phyloP scores from a whole-genome alignment of 2,797 vertebrate genomes.

The Linurgus olivaceus region DNA sequence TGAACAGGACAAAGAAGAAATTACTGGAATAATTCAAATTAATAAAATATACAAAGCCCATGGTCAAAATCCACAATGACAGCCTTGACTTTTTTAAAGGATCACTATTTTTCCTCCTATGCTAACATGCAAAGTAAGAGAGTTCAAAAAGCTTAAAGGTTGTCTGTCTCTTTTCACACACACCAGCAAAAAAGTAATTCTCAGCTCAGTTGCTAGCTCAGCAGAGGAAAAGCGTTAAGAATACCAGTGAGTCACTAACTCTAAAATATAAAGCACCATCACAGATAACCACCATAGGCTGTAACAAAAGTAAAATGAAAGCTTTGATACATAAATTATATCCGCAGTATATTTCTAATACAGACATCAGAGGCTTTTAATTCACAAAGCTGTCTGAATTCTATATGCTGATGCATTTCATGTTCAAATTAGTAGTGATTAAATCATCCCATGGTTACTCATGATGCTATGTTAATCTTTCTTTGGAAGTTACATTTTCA shows the following conservation, averaged over 20 bases:
- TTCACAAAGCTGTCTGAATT: conserved; percentile 62
- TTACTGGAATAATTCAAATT: neutral
- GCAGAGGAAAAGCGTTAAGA: neutral
- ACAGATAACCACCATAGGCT: conserved; percentile 6
- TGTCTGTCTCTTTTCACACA: neutral
- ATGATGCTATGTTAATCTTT: conserved; percentile 63
- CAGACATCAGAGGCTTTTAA: conserved; percentile 70
- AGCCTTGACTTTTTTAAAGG: neutral
- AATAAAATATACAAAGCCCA: neutral
- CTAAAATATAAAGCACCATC: neutral
- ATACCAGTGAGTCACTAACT: neutral
- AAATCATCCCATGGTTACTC: conserved; percentile 68
- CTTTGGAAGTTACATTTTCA: conserved; percentile 68
- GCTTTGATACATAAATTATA: conserved; percentile 63
- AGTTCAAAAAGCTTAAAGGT: neutral
- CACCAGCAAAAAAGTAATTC: neutral
- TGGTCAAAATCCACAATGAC: neutral
- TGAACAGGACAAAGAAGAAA: neutral
- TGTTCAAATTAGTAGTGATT: conserved; percentile 70
- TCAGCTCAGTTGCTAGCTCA: neutral
- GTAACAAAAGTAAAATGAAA: conserved; percentile 49
- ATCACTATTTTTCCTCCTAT: neutral
- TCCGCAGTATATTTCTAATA: conserved; percentile 66
- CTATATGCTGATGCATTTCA: conserved; percentile 62
- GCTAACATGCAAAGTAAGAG: neutral